Evolutionary conservation across 2,888 invertebrate species (phyloP).

Genomic region (Trachelus iudaicus): DNA sequence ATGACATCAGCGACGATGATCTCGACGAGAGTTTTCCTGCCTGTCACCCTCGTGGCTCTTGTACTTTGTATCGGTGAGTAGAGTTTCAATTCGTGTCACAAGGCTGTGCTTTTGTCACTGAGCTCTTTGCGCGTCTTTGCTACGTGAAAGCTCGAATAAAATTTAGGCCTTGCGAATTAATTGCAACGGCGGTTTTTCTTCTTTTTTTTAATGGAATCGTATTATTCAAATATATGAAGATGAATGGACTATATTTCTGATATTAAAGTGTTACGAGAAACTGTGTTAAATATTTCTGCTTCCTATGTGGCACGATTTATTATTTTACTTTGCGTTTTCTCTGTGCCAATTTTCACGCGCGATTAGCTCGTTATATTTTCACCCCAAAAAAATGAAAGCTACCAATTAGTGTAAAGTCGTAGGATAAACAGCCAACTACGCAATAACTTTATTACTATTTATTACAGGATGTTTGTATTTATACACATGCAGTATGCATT

Average conservation of each 20-base stretch:
- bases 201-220: background rate
- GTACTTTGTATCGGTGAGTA: constrained; percentile 52
- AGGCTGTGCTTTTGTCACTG: background rate
- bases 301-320: background rate
- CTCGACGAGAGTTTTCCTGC: constrained; percentile 40
- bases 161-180: background rate
- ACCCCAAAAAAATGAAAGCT: background rate
- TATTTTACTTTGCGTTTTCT: background rate
- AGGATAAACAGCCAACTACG: background rate
- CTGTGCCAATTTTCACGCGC: background rate
- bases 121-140: background rate
- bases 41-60: constrained; percentile 42
- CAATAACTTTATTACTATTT: background rate
- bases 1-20: constrained; percentile 36
- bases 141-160: background rate
- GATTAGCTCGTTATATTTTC: background rate
- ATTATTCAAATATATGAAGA: background rate
- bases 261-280: background rate
- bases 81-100: background rate
- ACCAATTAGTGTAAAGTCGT: background rate
- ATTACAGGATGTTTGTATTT: background rate
- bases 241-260: background rate
- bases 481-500: background rate
- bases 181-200: background rate
- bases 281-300: background rate